Evolutionary conservation across 64 coral and sea anemone species (phyloP), one percentile per base, ranked within the genome.

Genomic region (Astreopora myriophthalma): DNA sequence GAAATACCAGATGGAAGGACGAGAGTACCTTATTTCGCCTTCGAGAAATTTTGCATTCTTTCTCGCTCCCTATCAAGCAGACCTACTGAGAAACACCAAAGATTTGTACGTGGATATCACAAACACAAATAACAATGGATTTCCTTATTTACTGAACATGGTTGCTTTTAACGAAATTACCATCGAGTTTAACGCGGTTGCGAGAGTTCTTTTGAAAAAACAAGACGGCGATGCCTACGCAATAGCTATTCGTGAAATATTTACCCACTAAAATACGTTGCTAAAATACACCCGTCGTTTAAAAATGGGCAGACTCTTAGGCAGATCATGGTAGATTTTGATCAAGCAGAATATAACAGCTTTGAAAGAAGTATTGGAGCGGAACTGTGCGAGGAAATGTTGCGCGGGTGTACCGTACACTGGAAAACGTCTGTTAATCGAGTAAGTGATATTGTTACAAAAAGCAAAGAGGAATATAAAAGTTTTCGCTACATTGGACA

Each of bases 141-240:
- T 92, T 39, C 91, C 73, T 1, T 92, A 92, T 64, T 72, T 92
- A 28, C 64, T 86, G 10, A 92, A 92, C 70, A 92, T 86, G 67
- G 90, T n/a, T n/a, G n/a, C n/a, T n/a, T n/a, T n/a, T n/a, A n/a
- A n/a, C n/a, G n/a, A n/a, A n/a, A n/a, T n/a, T n/a, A n/a, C n/a
- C n/a, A n/a, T n/a, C n/a, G n/a, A n/a, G n/a, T n/a, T n/a, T n/a
- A n/a, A n/a, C n/a, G n/a, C n/a, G n/a, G n/a, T n/a, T n/a, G n/a
- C n/a, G n/a, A n/a, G n/a, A n/a, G n/a, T n/a, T n/a, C n/a, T n/a
- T n/a, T n/a, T n/a, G n/a, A n/a, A n/a, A n/a, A n/a, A n/a, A n/a
- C n/a, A n/a, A n/a, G n/a, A n/a, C n/a, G n/a, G n/a, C n/a, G n/a
- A n/a, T n/a, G n/a, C n/a, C n/a, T n/a, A n/a, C n/a, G n/a, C n/a